Conservation (phyloP, 2,888 invertebrate genomes). For the Drosophila birchii region DNA sequence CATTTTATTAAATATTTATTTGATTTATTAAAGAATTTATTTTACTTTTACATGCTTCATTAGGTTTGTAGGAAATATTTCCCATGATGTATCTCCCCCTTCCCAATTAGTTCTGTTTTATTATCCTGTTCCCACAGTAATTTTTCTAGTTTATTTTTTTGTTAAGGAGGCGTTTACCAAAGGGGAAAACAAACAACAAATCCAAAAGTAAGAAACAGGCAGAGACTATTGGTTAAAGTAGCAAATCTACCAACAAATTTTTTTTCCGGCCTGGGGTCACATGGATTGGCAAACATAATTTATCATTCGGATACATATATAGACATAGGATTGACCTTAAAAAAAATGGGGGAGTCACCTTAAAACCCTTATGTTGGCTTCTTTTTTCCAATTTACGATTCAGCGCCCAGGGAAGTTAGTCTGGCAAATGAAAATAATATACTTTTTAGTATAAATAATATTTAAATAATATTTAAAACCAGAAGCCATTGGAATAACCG, state of each 20-base stretch:
- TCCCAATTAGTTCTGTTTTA: slow-evolving; percentile 1
- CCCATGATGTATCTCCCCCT: background rate
- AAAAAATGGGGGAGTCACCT: background rate
- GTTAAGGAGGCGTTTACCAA: background rate
- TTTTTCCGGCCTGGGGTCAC: slow-evolving; percentile 40
- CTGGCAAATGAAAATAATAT: background rate
- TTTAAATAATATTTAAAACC: no score
- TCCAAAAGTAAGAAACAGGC: slow-evolving; percentile 2
- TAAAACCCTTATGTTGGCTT: slow-evolving; percentile 1
- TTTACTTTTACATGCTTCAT: background rate
- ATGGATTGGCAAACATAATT: slow-evolving; percentile 37
- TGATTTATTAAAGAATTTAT: background rate
- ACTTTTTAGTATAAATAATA: background rate
- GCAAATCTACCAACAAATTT: slow-evolving; percentile 46
- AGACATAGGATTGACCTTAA: background rate
- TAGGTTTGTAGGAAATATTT: background rate
- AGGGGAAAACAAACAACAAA: slow-evolving; percentile 9
- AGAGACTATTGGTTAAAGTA: slow-evolving; percentile 9
- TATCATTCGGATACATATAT: slow-evolving; percentile 27
- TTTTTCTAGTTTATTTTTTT: background rate
- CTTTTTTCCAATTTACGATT: slow-evolving; percentile 42
- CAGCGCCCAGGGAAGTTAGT: slow-evolving; percentile 40
- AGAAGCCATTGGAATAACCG: background rate
- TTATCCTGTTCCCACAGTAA: slow-evolving; percentile 10
- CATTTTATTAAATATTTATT: background rate